Percentiles rank a stretch among this genome's conserved stretches.
Evolutionary conservation across 2,797 vertebrate genomes (phyloP).

Genomic region (Cirrhinus mrigala): DNA sequence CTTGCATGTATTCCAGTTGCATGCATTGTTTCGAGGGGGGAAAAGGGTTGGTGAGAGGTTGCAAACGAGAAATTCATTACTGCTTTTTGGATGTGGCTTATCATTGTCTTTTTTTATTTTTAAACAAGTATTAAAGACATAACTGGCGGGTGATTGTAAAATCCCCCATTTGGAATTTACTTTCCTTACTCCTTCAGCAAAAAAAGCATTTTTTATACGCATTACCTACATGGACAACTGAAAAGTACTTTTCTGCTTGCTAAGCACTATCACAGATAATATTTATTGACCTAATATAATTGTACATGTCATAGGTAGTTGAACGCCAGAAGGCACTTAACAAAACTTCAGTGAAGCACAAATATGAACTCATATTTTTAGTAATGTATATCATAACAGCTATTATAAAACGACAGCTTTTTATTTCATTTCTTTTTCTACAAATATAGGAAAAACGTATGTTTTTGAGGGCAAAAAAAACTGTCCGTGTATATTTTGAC

Average conservation of each 20-base stretch:
- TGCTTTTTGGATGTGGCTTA: conserved; percentile 78
- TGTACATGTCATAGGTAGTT: conserved; percentile 65
- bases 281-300: conserved; percentile 75
- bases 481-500: conserved; percentile 7
- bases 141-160: conserved; percentile 32
- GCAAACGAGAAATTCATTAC: conserved; percentile 65
- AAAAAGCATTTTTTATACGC: conserved; percentile 42
- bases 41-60: conserved; percentile 33
- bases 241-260: conserved; percentile 58
- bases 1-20: conserved; percentile 80
- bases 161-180: conserved; percentile 32
- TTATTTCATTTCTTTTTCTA: conserved; percentile 5
- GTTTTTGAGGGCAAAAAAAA: conserved; percentile 25
- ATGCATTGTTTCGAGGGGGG: conserved; percentile 69
- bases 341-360: conserved; percentile 78
- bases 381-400: conserved; percentile 49
- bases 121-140: conserved; percentile 38
- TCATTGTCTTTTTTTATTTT: conserved; percentile 67
- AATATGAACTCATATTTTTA: conserved; percentile 59
- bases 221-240: conserved; percentile 44
- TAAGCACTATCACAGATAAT: conserved; percentile 74
- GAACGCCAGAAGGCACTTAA: conserved; percentile 63
- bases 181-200: conserved; percentile 22
- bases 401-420: conserved; percentile 47
- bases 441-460: conserved; percentile 8